Evolutionary conservation across 2,113 vertebrate species (phyloP).

Genomic region (Dermatemys mawii): DNA sequence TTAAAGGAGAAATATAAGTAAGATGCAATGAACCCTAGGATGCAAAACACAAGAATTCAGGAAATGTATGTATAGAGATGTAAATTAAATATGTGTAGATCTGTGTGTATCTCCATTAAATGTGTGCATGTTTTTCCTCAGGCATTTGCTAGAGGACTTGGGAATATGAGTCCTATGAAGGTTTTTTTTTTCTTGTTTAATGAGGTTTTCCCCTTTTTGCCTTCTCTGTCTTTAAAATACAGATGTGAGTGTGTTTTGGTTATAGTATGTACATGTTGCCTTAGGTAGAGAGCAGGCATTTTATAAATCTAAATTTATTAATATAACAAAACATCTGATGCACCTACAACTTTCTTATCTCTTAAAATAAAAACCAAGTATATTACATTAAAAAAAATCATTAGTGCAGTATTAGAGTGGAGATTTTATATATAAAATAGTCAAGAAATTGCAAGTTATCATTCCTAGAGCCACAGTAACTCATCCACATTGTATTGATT

Average conservation of each 20-base stretch:
- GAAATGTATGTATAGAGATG: neutral
- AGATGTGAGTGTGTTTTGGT: neutral
- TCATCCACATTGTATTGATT: neutral
- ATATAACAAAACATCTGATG: neutral
- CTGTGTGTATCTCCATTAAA: neutral
- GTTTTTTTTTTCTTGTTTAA: neutral
- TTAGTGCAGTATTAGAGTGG: neutral
- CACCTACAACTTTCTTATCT: neutral
- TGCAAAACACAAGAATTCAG: neutral
- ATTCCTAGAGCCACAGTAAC: neutral
- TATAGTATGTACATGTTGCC: neutral
- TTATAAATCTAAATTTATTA: neutral
- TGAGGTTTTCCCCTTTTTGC: neutral
- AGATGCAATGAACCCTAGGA: neutral
- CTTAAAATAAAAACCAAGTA: neutral
- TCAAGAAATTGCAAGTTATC: neutral
- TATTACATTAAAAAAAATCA: neutral
- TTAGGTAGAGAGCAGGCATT: neutral
- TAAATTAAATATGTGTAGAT: neutral
- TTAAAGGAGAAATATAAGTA: neutral
- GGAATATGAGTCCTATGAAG: neutral
- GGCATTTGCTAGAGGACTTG: neutral
- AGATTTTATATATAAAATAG: neutral
- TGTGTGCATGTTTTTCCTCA: neutral
- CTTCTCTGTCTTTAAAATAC: neutral